Percentiles rank a stretch among this genome's conserved stretches.
phyloP scores from a whole-genome alignment of 2,113 vertebrate genomes.

The Tringa solitaria region DNA sequence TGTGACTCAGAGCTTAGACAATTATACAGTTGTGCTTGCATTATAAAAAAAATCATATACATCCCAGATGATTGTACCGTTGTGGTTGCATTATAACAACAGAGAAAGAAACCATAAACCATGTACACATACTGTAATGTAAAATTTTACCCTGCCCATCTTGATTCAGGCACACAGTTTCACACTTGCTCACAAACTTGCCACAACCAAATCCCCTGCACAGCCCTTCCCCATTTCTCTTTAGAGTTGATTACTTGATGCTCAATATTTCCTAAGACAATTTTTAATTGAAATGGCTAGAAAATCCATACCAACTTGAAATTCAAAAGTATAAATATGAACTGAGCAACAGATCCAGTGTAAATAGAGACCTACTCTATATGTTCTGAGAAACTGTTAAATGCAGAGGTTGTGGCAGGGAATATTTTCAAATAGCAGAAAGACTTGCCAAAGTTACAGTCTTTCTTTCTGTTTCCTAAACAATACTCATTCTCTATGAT shows the following conservation, averaged over 20 bases:
- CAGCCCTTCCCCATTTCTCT: neutral
- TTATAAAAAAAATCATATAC: neutral
- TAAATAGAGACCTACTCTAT: neutral
- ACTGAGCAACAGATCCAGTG: neutral
- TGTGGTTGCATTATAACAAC: neutral
- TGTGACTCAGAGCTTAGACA: neutral
- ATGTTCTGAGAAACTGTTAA: neutral
- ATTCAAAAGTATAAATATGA: neutral
- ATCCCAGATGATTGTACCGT: neutral
- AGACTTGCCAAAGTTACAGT: neutral
- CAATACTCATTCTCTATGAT: neutral
- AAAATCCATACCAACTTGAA: neutral
- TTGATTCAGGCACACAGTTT: neutral
- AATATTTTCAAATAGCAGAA: neutral
- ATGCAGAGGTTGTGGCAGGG: neutral
- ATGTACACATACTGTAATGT: fast-evolving
- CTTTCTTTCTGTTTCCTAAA: neutral
- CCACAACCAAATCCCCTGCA: neutral
- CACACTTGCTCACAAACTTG: neutral
- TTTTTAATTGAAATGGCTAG: neutral
- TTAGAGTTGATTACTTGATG: neutral
- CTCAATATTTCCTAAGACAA: neutral
- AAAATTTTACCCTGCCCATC: neutral
- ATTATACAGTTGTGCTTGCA: neutral
- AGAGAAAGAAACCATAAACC: neutral